phyloP scores from a whole-genome alignment of 2,797 vertebrate species.

The Podargus strigoides region DNA sequence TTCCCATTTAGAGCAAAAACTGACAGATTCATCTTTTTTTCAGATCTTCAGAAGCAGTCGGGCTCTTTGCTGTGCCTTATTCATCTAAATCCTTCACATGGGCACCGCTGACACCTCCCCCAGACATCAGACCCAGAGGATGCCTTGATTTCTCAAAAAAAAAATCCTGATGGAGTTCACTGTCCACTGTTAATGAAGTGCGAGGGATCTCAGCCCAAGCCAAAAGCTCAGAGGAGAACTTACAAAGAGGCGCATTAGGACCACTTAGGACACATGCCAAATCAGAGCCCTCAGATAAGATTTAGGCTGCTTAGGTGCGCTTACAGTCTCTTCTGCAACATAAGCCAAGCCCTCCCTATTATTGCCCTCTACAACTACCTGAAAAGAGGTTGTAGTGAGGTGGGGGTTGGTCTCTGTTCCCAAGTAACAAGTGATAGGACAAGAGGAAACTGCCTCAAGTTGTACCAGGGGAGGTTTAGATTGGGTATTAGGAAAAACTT shows the following conservation, averaged over 20 bases:
- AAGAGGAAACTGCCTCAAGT: no score
- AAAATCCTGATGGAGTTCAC: not conserved
- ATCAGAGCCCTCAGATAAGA: not conserved
- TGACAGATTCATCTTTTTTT: conserved; percentile 41
- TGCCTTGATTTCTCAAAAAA: not conserved
- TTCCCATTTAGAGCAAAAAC: conserved; percentile 42
- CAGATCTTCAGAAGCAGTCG: not conserved
- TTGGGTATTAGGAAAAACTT: no score
- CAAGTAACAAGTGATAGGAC: no score
- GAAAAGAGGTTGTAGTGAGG: no score
- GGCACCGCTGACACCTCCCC: not conserved
- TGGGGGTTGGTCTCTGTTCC: no score
- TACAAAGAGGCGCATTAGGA: not conserved
- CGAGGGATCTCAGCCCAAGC: not conserved
- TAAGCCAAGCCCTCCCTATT: not conserved
- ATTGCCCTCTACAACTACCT: no score
- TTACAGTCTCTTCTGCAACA: not conserved
- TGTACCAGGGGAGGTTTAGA: no score
- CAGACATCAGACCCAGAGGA: not conserved
- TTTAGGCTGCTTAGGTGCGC: not conserved
- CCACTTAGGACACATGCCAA: rapidly evolving
- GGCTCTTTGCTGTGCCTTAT: not conserved
- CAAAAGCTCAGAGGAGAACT: not conserved
- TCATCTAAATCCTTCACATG: not conserved
- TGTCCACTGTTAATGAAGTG: not conserved